phyloP scores from a whole-genome alignment of 1,140 invertebrate genomes.

The Uloborus diversus region DNA sequence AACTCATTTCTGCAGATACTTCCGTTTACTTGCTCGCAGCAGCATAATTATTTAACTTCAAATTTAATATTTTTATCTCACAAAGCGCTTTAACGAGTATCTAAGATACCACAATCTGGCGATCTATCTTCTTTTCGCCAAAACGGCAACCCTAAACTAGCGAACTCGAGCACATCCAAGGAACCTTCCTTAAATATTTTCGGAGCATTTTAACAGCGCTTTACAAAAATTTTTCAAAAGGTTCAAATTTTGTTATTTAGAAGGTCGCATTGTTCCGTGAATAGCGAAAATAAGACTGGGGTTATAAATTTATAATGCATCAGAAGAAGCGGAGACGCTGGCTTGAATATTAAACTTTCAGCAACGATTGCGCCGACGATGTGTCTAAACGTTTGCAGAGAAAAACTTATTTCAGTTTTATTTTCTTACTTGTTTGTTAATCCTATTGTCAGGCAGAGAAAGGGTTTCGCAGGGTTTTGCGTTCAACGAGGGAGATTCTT shows the following conservation, averaged over 20 bases:
- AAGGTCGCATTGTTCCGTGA: slow-evolving; percentile 16
- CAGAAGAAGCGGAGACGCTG: neutral
- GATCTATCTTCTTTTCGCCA: neutral
- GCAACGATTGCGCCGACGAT: neutral
- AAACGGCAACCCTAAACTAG: neutral
- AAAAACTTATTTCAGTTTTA: no score
- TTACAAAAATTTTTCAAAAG: slow-evolving; percentile 25
- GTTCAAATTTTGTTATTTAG: slow-evolving; percentile 23
- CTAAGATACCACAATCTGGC: no score
- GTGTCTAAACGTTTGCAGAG: no score
- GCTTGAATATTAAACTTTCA: slow-evolving; percentile 31
- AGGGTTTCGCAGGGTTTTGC: no score
- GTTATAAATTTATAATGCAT: slow-evolving; percentile 34
- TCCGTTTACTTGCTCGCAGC: no score
- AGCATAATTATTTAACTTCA: no score
- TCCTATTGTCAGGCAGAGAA: no score
- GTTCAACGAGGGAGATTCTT: no score
- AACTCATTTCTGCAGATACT: no score
- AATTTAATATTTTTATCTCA: no score
- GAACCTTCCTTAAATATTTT: slow-evolving; percentile 33
- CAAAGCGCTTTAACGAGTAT: no score
- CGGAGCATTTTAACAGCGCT: slow-evolving; percentile 30
- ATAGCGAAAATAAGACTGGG: slow-evolving; percentile 9
- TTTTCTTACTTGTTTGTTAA: no score
- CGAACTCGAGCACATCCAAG: neutral